Percentiles rank a stretch among this genome's conserved stretches.
Conservation (phyloP, 2,888 invertebrate species). For the Andrena bucephala region DNA sequence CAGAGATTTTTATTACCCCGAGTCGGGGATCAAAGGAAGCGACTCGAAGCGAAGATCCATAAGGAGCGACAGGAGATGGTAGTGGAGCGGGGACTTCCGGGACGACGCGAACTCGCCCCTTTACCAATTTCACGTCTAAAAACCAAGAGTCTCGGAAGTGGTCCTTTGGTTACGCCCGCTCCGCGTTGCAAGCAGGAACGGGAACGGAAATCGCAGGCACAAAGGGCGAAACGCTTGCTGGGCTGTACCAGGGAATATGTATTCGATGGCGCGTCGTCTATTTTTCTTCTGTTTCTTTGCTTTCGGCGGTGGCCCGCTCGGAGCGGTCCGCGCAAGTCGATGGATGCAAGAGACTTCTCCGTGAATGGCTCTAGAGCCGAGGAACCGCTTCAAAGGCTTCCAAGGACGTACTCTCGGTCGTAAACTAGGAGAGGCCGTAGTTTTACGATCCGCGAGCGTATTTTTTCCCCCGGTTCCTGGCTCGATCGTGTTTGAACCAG, state of each 20-base stretch:
- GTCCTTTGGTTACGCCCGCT: slow-evolving; percentile 39
- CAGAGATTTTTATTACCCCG: slow-evolving; percentile 35
- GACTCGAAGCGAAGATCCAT: background rate
- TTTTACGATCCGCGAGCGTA: slow-evolving; percentile 26
- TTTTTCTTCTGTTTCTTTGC: slow-evolving; percentile 12
- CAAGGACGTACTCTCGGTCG: slow-evolving; percentile 45
- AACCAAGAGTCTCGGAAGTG: slow-evolving; percentile 44
- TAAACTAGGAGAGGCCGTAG: slow-evolving; percentile 44
- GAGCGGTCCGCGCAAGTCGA: slow-evolving; percentile 32
- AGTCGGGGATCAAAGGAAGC: slow-evolving; percentile 26
- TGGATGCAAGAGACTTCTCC: slow-evolving; percentile 7
- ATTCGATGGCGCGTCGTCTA: slow-evolving; percentile 32
- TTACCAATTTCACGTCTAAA: slow-evolving; percentile 37
- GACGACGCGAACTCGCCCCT: slow-evolving; percentile 3
- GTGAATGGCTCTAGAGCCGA: slow-evolving; percentile 11
- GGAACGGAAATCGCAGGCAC: slow-evolving; percentile 22
- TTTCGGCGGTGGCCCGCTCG: slow-evolving; percentile 33
- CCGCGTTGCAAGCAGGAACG: slow-evolving; percentile 3
- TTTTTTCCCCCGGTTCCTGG: background rate
- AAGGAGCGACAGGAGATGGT: too few relatives aligned
- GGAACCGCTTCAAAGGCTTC: slow-evolving; percentile 50
- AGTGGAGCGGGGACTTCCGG: background rate
- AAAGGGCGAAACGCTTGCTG: slow-evolving; percentile 45
- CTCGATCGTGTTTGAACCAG: background rate
- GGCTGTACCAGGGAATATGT: slow-evolving; percentile 33